phyloP scores from a whole-genome alignment of 2,113 vertebrate genomes.

The Phaetusa simplex region DNA sequence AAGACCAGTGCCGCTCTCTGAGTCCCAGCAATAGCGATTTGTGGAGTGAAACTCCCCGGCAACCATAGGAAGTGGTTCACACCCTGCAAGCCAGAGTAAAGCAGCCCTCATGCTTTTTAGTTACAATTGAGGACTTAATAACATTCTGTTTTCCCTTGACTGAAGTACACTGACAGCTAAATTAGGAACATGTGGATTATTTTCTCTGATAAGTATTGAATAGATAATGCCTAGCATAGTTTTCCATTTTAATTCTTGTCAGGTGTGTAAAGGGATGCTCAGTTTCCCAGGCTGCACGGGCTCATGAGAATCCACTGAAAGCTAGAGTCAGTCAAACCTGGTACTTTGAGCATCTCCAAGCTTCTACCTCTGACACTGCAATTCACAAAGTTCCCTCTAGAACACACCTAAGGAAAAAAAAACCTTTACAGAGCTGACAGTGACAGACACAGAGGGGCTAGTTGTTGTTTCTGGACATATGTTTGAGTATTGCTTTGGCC shows the following conservation, averaged over 20 bases:
- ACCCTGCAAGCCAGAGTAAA: accelerated
- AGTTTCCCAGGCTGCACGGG: not conserved
- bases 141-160: not conserved
- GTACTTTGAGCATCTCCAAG: not conserved
- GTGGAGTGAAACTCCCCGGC: not conserved
- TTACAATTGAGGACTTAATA: not conserved
- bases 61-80: not conserved
- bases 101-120: accelerated
- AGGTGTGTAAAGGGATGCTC: not conserved
- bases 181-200: not conserved
- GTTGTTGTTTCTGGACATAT: slow-evolving; percentile 3
- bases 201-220: not conserved
- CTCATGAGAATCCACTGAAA: not conserved
- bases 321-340: not conserved
- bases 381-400: not conserved
- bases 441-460: not conserved
- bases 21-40: not conserved
- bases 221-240: not conserved
- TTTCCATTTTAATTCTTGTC: not conserved
- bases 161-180: not conserved
- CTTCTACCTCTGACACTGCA: not conserved
- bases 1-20: not conserved
- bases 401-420: not conserved
- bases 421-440: not conserved
- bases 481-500: slow-evolving; percentile 1